phyloP scores from a whole-genome alignment of 1,140 invertebrate genomes.

The Cydia pomonella region DNA sequence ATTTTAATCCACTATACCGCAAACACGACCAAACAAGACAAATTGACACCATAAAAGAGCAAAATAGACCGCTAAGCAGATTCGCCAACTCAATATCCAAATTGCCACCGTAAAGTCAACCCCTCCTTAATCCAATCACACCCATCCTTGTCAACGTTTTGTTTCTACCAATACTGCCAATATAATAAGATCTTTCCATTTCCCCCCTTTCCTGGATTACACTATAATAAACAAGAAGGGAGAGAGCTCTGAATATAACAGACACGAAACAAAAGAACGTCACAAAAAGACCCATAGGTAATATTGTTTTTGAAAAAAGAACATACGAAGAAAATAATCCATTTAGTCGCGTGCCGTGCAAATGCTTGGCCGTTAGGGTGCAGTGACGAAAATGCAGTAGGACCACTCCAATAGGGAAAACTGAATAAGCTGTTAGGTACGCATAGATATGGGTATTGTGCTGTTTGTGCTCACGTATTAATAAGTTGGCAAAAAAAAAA shows the following conservation, averaged over 20 bases:
- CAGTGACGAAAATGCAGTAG: slow-evolving; percentile 8
- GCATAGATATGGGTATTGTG: background rate
- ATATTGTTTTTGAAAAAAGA: slow-evolving; percentile 71
- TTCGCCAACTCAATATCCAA: slow-evolving; percentile 77
- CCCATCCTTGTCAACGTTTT: slow-evolving; percentile 76
- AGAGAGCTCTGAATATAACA: slow-evolving; percentile 48
- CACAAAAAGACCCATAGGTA: slow-evolving; percentile 47
- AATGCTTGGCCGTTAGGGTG: slow-evolving; percentile 45
- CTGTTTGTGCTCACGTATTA: too few species aligned
- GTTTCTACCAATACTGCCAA: slow-evolving; percentile 61
- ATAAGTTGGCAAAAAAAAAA: too few species aligned
- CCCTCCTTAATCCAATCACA: slow-evolving; percentile 77
- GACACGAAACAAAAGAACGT: slow-evolving; percentile 51
- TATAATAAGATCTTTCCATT: slow-evolving; percentile 51
- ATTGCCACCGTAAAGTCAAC: slow-evolving; percentile 77
- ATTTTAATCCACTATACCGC: slow-evolving; percentile 32
- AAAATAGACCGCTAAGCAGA: slow-evolving; percentile 72
- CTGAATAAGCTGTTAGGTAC: background rate
- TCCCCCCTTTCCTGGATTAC: slow-evolving; percentile 27
- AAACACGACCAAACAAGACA: slow-evolving; percentile 56
- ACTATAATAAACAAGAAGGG: slow-evolving; percentile 32
- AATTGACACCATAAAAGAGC: slow-evolving; percentile 61
- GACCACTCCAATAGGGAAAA: background rate
- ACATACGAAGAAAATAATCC: slow-evolving; percentile 76
- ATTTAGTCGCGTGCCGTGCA: slow-evolving; percentile 74